Evolutionary conservation across 1,140 invertebrate species (phyloP).

Genomic region (Drosophila pruinosa): DNA sequence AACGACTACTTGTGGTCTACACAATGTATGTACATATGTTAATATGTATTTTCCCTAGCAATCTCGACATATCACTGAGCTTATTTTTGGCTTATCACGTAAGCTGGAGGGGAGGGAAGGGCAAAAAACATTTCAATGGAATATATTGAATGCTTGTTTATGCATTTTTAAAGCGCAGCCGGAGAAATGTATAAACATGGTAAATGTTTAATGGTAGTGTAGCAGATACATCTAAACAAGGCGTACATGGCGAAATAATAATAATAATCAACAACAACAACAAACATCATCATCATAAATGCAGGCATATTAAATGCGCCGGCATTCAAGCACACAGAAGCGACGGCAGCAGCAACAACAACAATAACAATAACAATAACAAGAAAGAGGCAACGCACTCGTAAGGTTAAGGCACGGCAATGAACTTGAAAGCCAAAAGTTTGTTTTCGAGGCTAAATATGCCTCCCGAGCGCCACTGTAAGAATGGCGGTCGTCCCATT

Average conservation of each 20-base stretch:
- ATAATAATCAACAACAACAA: not conserved
- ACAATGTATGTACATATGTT: not conserved
- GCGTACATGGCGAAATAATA: not conserved
- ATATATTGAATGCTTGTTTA: not conserved
- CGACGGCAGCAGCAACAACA: conserved; percentile 6
- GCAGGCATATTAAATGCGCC: conserved; percentile 45
- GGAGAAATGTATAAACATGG: not conserved
- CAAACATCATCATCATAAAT: conserved; percentile 26
- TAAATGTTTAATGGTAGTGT: not conserved
- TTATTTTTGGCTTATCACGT: conserved; percentile 16
- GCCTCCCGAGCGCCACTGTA: conserved; percentile 6
- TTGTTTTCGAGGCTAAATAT: conserved; percentile 73
- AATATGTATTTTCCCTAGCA: not conserved
- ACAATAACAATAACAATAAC: conserved; percentile 28
- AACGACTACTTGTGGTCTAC: not conserved
- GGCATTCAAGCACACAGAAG: conserved; percentile 34
- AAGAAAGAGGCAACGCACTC: conserved; percentile 60
- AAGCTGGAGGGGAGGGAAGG: not conserved
- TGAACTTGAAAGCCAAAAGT: conserved; percentile 73
- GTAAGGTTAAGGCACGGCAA: conserved; percentile 73
- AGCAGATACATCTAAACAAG: not conserved
- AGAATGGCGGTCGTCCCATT: not conserved
- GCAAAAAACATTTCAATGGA: not conserved
- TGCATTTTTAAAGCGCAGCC: not conserved
- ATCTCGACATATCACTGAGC: not conserved